Evolutionary conservation across 2,797 vertebrate genomes (phyloP).

Genomic region (Eleutherodactylus coqui): DNA sequence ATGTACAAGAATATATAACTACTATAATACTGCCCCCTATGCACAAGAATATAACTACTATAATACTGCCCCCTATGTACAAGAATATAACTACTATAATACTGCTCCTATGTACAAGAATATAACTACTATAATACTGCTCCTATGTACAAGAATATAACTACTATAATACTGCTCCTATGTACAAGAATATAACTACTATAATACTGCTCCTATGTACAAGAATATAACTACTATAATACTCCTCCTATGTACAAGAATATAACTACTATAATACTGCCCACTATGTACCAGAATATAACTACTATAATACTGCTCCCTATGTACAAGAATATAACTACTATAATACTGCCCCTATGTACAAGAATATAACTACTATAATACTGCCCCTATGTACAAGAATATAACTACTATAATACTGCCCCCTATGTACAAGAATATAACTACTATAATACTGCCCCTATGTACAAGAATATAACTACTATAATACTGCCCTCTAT

Average conservation of each 20-base stretch:
- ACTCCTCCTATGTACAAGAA: not conserved
- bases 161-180: too few relatives aligned
- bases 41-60: not conserved
- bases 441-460: too few relatives aligned
- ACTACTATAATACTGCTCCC: not conserved
- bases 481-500: too few relatives aligned
- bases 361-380: too few relatives aligned
- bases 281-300: not conserved
- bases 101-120: not conserved
- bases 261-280: conserved; percentile 1
- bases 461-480: too few relatives aligned
- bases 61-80: not conserved
- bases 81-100: not conserved
- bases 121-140: not conserved
- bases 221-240: not conserved
- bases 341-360: too few relatives aligned
- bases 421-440: too few relatives aligned
- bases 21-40: not conserved
- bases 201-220: not conserved
- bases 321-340: too few relatives aligned
- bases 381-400: too few relatives aligned
- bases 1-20: not conserved
- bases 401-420: too few relatives aligned
- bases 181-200: not conserved
- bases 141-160: too few relatives aligned